These are phyloP conservation scores for Polietes domitor DNA, from an alignment of 2,888 invertebrate genomes.

Conservation along the genomic window DNA sequence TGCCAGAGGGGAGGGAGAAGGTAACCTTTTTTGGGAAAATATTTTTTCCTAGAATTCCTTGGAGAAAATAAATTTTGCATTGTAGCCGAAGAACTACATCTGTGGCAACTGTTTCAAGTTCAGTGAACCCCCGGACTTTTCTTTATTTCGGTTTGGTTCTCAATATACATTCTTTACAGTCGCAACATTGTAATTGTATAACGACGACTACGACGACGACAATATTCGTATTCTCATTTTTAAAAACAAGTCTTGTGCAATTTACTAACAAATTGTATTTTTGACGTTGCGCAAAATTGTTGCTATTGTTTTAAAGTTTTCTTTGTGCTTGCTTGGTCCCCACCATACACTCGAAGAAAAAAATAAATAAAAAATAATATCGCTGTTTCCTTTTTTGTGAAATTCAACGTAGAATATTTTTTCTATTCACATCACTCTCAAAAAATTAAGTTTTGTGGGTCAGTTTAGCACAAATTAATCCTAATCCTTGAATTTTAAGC, in stretches of 20 bases:
- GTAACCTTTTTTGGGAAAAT: neutral
- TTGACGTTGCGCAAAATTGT: neutral
- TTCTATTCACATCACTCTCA: too few relatives aligned
- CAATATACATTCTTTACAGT: neutral
- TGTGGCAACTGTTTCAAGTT: slow-evolving; percentile 47
- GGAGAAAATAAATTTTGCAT: neutral
- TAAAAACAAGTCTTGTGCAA: neutral
- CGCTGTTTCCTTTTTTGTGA: too few relatives aligned
- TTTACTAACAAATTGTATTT: neutral
- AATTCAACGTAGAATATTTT: too few relatives aligned
- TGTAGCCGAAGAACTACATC: neutral
- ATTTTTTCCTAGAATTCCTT: neutral
- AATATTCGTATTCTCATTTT: neutral
- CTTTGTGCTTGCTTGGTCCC: neutral
- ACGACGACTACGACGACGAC: neutral
- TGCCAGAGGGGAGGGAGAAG: too few relatives aligned
- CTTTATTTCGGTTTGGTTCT: too few relatives aligned
- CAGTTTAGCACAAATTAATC: too few relatives aligned
- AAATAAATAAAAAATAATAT: too few relatives aligned
- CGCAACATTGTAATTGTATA: neutral
- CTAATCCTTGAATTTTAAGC: too few relatives aligned
- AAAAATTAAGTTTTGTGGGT: too few relatives aligned
- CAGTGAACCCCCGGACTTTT: slow-evolving; percentile 31
- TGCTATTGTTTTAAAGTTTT: neutral
- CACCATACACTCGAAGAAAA: neutral